Base-by-base conservation (phyloP, 1,140 invertebrate genomes). In the Pachyrhynchus sulphureomaculatus region DNA sequence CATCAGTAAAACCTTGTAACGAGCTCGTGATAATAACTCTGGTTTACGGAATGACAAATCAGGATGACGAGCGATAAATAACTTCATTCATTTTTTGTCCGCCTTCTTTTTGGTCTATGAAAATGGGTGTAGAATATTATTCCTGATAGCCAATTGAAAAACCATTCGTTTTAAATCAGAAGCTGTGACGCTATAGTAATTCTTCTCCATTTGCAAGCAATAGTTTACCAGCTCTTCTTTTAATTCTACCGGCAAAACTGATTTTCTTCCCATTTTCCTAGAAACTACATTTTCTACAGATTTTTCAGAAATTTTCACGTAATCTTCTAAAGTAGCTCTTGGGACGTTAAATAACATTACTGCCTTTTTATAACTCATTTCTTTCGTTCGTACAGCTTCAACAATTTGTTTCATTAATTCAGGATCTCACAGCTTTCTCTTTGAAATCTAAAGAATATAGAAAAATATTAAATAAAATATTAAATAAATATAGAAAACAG, bases 81-180 rank as follows among this genome's bases (percentile, higher is more conserved):
- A 18, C 5, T 45, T 21, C 15, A 45, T 8, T 24, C 42, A 18
- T 4, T 18, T 15, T 18, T 21, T 45, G 34, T 15, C 20, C 15
- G 4, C 20, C 23, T 45, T 18, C 20, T 45, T 18, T 4, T 45
- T 45, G 13, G 13, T n/a, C 42, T 3, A 15, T 21, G n/a, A 45
- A 24, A 45, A 45, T 21, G 13, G 4, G 17, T 29, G 26, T 49
- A 23, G 13, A 29, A 24, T 6, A 24, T 29, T 49, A 6, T 49
- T 49, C 15, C 47, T 32, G 26, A 49, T 13, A 4, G 26, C 47
- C 13, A 49, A 24, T 29, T 49, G 21, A 9, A 5, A 24, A 6
- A 15, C 47, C 26, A 32, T 29, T 49, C 26, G 21, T 49, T 45
- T 45, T 45, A 45, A 45, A 45, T 49, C 47, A 49, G 47, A 33